Conservation (phyloP, 2,888 invertebrate species). For the Trichogramma evanescens region DNA sequence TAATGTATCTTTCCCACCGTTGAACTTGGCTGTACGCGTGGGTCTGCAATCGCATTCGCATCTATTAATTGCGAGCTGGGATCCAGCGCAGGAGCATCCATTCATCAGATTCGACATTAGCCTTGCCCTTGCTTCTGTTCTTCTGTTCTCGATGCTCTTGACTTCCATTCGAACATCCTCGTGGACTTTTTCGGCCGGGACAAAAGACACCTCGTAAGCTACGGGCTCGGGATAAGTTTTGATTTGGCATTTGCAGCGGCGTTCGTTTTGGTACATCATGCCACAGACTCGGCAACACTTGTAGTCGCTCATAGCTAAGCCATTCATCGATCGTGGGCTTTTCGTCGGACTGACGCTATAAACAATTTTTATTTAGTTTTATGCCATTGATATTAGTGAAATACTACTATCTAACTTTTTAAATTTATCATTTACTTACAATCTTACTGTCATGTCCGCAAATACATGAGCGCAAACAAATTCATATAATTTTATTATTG, state of each 20-base stretch:
- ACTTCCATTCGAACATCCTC: slow-evolving; percentile 39
- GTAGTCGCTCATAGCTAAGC: slow-evolving; percentile 3
- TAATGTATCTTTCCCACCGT: slow-evolving; percentile 2
- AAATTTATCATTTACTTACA: not conserved
- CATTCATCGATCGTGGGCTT: not conserved
- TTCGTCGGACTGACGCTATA: slow-evolving; percentile 2
- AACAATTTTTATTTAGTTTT: not conserved
- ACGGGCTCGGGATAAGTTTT: slow-evolving; percentile 43
- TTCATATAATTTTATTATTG: no score
- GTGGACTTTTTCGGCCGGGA: slow-evolving; percentile 19
- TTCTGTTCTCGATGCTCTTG: slow-evolving; percentile 8
- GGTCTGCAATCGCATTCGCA: slow-evolving; percentile 5
- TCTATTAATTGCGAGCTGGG: not conserved
- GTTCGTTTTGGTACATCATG: slow-evolving; percentile 31
- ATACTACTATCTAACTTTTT: not conserved
- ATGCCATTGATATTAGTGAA: not conserved
- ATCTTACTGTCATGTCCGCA: not conserved
- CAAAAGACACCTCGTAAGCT: slow-evolving; percentile 48
- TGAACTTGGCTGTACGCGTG: not conserved
- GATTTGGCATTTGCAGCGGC: slow-evolving; percentile 30
- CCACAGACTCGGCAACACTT: slow-evolving; percentile 38
- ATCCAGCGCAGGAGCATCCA: slow-evolving; percentile 3
- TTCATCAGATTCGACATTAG: not conserved
- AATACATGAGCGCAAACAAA: no score
- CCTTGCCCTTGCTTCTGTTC: no score